phyloP scores from a whole-genome alignment of 1,140 invertebrate genomes.

The Bombus waltoni region DNA sequence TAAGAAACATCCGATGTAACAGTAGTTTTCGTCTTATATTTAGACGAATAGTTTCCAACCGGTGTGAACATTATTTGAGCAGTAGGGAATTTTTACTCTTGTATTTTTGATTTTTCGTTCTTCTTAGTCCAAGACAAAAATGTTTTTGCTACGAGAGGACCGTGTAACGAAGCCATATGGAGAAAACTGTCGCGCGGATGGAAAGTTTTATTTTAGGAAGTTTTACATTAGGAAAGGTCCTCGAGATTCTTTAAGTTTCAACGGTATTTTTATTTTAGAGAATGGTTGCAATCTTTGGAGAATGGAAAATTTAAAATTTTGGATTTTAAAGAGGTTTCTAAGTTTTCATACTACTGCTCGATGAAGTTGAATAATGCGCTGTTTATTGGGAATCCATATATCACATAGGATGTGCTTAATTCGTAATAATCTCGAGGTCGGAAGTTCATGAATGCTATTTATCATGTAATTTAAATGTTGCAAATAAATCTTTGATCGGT shows the following conservation, averaged over 20 bases:
- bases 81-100: neutral
- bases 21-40: no score
- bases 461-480: neutral
- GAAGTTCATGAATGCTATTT: neutral
- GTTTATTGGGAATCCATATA: neutral
- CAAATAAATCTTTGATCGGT: neutral
- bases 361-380: no score
- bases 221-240: no score
- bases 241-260: no score
- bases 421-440: neutral
- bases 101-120: neutral
- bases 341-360: no score
- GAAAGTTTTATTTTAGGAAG: no score
- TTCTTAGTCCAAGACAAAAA: no score
- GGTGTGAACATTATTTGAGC: no score
- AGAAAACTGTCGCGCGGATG: no score
- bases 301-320: neutral
- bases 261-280: no score
- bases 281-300: neutral
- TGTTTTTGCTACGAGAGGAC: neutral
- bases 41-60: neutral
- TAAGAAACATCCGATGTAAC: neutral
- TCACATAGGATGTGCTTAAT: neutral
- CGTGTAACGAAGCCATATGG: neutral
- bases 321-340: neutral